These are phyloP conservation scores for Centropyge bicolor DNA, from an alignment of 2,797 vertebrate species.

Conservation along the genomic window DNA sequence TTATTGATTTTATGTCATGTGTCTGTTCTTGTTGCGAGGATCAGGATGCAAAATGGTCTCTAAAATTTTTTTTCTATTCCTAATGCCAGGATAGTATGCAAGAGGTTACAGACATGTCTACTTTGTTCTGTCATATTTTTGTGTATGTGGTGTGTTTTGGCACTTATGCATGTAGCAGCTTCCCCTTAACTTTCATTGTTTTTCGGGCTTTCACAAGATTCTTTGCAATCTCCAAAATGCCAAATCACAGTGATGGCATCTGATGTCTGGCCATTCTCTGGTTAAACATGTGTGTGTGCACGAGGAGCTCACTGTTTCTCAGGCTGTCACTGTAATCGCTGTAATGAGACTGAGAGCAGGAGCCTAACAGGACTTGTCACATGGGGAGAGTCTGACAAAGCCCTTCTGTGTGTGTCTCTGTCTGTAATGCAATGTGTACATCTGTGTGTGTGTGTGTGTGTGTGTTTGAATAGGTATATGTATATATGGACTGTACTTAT, in stretches of 20 bases:
- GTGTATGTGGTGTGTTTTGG: neutral
- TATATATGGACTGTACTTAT: constrained; percentile 3
- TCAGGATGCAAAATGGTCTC: neutral
- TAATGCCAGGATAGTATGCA: neutral
- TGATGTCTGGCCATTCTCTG: constrained; percentile 1
- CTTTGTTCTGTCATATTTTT: neutral
- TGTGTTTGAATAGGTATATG: constrained; percentile 34
- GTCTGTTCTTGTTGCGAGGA: neutral
- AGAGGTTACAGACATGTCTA: neutral
- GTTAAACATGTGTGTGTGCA: neutral
- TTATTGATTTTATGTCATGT: neutral
- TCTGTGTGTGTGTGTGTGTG: constrained; percentile 37
- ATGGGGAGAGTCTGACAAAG: constrained; percentile 59
- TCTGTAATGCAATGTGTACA: constrained; percentile 33
- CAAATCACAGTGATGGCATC: neutral
- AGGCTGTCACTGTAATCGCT: constrained; percentile 74
- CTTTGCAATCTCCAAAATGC: neutral
- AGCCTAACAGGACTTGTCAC: constrained; percentile 66
- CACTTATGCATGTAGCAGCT: neutral
- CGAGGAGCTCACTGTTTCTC: constrained; percentile 39
- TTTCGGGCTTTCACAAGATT: neutral
- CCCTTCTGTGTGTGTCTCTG: constrained; percentile 26
- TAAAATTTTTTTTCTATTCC: neutral
- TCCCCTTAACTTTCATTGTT: neutral
- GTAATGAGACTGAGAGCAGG: constrained; percentile 74